Base-by-base conservation (phyloP, 2,888 invertebrate species). In the Listrodromus nycthemerus region DNA sequence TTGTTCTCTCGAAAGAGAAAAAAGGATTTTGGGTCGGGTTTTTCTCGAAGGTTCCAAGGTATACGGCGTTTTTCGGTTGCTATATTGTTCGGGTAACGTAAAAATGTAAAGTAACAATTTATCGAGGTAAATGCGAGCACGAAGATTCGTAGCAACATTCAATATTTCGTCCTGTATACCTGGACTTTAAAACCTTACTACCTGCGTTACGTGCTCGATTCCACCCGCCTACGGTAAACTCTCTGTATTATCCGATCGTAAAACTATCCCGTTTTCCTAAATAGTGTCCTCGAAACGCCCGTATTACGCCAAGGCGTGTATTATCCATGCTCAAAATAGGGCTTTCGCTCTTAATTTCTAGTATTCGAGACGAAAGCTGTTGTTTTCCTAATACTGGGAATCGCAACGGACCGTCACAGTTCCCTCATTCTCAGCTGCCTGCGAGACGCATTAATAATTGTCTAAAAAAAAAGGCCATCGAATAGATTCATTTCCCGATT, bases 1-100 rank as follows among this genome's bases (percentile, higher is more conserved):
- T 83, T 80, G 80, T 83, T 83, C 80, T 63, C 58, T 21, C n/a
- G 58, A 58, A 41, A 75, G 58, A 58, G 45, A 75, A 75, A 78
- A 76, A 67, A 7, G n/a, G 10, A 50, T 61, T 65, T n/a, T n/a
- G n/a, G n/a, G n/a, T n/a, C 58, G 58, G 55, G n/a, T 52, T 73
- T 55, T 63, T 69, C 45, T 52, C 10, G 1, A 7, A 66, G 3
- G 37, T 30, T 48, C 21, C 55, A 6, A 3, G 55, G 41, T 41
- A 7, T 2, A 30, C 27, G 61, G 16, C 30, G 61, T 61, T 30
- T n/a, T 21, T 58, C 27, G 10, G 16, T 10, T 6, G 27, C n/a
- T 58, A 16, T 24, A 27, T 58, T 30, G n/a, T 7, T 30, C 7
- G 16, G 27, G 7, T 71, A 65, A 45, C 65, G 61, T 37, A n/a